A percentile compares a stretch with the other conserved stretches of the same genome.
Conservation (phyloP, 2,113 vertebrate genomes). For the Irena cyanogastra region DNA sequence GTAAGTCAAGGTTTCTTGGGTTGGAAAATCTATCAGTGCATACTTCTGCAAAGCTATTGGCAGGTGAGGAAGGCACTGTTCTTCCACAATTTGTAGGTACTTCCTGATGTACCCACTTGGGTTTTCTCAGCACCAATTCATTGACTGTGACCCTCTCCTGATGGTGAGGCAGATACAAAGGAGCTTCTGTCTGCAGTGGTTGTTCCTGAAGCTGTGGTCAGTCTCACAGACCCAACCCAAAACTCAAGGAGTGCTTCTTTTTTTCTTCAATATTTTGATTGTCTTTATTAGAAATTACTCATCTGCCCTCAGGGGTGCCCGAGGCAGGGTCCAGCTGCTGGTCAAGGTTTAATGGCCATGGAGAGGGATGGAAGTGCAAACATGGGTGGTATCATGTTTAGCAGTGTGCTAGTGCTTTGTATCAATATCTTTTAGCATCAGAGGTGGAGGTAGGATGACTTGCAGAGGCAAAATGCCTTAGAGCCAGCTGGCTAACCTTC, state of each 20-base stretch:
- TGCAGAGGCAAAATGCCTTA: not conserved
- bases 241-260: not conserved
- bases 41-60: not conserved
- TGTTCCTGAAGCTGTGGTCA: not conserved
- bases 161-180: not conserved
- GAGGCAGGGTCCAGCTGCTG: not conserved
- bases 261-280: not conserved
- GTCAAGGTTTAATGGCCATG: not conserved
- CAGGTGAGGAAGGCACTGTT: not conserved
- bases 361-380: not conserved
- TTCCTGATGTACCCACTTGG: not conserved
- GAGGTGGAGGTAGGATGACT: not conserved
- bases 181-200: fast-evolving
- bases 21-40: not conserved
- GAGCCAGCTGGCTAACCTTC: slow-evolving; percentile 49
- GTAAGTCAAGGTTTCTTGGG: not conserved
- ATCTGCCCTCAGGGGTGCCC: not conserved
- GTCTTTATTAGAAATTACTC: not conserved
- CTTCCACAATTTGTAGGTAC: fast-evolving
- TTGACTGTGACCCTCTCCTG: not conserved
- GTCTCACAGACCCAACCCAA: not conserved
- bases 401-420: not conserved
- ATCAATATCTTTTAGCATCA: not conserved
- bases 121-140: not conserved
- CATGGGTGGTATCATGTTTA: not conserved